A percentile compares a stretch with the other conserved stretches of the same genome.
Conservation (phyloP, 1,140 invertebrate species). For the Macrobrachium nipponense region DNA sequence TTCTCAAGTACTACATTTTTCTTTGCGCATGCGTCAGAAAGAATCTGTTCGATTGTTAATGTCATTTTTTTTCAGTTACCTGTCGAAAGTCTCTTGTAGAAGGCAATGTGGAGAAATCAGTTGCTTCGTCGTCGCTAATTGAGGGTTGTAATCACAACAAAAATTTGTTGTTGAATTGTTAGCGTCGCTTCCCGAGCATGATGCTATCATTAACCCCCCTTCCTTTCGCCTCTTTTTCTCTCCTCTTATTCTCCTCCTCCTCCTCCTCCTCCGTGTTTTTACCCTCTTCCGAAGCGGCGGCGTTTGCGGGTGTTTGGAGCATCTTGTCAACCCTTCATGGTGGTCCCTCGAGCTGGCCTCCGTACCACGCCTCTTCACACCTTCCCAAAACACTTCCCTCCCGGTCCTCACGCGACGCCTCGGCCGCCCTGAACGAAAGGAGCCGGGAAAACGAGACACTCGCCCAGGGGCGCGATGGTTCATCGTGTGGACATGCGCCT, state of each 20-base stretch:
- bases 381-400: slow-evolving; percentile 32
- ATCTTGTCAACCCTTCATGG: slow-evolving; percentile 52
- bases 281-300: slow-evolving; percentile 16
- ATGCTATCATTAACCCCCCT: not conserved
- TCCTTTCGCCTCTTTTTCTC: not conserved
- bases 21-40: no score
- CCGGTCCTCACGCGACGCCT: not conserved
- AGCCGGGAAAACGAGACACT: slow-evolving; percentile 23
- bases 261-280: no score
- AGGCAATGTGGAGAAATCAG: no score
- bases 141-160: no score
- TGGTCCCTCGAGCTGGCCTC: slow-evolving; percentile 29
- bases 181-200: not conserved
- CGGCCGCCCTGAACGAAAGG: slow-evolving; percentile 29
- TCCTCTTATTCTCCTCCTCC: not conserved
- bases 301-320: slow-evolving; percentile 40
- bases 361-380: not conserved
- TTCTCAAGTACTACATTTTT: no score
- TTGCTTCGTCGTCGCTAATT: no score
- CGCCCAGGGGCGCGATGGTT: slow-evolving; percentile 27
- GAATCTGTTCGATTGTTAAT: no score
- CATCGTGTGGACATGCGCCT: slow-evolving; percentile 48
- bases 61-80: no score
- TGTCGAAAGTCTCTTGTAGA: no score
- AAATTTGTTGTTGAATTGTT: no score